Evolutionary conservation across 2,113 vertebrate genomes (phyloP).

Genomic region (Montifringilla adamsi): DNA sequence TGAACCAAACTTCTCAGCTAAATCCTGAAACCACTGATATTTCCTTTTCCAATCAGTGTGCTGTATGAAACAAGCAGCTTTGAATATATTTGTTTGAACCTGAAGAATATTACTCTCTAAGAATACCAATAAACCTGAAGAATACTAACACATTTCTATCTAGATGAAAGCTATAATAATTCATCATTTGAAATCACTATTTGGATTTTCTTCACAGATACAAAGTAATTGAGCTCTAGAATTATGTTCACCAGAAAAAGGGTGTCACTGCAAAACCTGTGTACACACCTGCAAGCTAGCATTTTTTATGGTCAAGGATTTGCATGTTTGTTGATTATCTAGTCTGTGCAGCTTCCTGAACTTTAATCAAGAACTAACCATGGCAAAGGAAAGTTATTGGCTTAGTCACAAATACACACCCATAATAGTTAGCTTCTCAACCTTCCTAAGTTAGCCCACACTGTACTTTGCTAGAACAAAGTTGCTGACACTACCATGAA

Average conservation of each 20-base stretch:
- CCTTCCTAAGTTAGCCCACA: neutral
- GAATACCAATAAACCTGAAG: neutral
- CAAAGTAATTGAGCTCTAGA: neutral
- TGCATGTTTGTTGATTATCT: neutral
- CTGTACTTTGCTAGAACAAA: neutral
- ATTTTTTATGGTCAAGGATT: neutral
- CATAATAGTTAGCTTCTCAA: accelerated
- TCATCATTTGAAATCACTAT: neutral
- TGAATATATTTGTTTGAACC: neutral
- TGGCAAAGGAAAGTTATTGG: neutral
- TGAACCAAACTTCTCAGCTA: neutral
- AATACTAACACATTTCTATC: neutral
- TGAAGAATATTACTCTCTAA: neutral
- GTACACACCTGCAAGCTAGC: neutral
- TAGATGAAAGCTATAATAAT: neutral
- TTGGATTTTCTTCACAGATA: neutral
- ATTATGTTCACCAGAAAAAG: neutral
- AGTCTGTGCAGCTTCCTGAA: neutral
- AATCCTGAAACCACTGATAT: neutral
- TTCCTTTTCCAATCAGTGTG: neutral
- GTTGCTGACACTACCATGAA: neutral
- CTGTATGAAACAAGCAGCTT: neutral
- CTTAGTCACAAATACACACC: neutral
- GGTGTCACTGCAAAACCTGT: neutral
- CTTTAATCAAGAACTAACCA: neutral